Percentiles rank a stretch among this genome's conserved stretches.
Evolutionary conservation across 1,140 invertebrate genomes (phyloP).

Genomic region (Cecropterus lyciades): DNA sequence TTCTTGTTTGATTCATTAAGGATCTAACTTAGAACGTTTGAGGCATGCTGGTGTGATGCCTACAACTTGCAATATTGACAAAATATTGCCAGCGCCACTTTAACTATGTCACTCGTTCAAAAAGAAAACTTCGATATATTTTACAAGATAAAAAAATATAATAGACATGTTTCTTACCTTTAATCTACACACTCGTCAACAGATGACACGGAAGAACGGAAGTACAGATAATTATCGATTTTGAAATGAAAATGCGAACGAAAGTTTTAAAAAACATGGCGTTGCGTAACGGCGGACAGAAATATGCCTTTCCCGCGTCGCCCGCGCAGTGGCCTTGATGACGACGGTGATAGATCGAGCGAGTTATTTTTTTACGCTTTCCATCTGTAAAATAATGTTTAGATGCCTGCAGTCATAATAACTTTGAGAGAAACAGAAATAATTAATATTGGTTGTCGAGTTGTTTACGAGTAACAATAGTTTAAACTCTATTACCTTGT

Average conservation of each 20-base stretch:
- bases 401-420: conserved; percentile 22
- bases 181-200: conserved; percentile 5
- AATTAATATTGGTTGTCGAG: conserved; percentile 8
- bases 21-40: no score
- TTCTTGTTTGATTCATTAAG: no score
- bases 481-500: not conserved
- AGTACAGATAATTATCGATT: conserved; percentile 24
- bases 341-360: conserved; percentile 51
- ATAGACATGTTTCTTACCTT: not conserved
- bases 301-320: conserved; percentile 25
- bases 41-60: no score
- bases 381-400: conserved; percentile 19
- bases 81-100: no score
- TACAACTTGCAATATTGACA: no score
- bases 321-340: conserved; percentile 46
- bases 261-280: conserved; percentile 17
- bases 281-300: conserved; percentile 33
- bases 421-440: conserved; percentile 10
- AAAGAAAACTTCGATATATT: no score
- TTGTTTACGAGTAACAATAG: conserved; percentile 12
- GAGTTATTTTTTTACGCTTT: conserved; percentile 28
- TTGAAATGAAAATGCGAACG: conserved; percentile 24
- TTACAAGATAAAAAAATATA: not conserved
- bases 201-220: conserved; percentile 28
- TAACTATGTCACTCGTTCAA: no score